Base-by-base conservation (phyloP, 2,113 vertebrate genomes). In the Pterocles burchelli region DNA sequence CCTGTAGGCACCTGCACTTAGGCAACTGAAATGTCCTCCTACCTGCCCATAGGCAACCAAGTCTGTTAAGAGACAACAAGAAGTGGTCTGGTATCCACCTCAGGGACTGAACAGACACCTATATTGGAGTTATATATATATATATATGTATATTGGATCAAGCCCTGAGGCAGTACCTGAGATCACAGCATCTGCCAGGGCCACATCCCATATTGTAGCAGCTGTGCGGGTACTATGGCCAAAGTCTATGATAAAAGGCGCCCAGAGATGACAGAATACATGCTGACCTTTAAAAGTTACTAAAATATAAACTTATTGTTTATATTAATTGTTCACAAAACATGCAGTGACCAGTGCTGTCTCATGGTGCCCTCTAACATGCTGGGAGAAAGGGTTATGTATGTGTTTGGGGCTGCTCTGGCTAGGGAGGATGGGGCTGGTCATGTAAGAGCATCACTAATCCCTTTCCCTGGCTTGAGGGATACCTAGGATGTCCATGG, bases 11-110 rank as follows among this genome's bases (percentile, higher is more conserved):
- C 4, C 43, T 72, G 19, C 4, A 18, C 14, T 36, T 17, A 10
- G 11, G 6, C 18, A 91, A 36, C 31, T 70, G 34, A 31, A 59
- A 13, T 2, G 20, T 24, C 25, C 15, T 83, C 3, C 45, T 61
- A 34, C 21, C 6, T 28, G 19, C 17, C 34, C 16, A 36, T 0
- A 0, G 10, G 19, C 46, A 51, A 45, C 5, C 10, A 38, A 51
- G 9, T 55, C 59, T 75, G 13, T 28, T 38, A 61, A 33, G 15
- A 65, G 13, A 22, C 3, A 88, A 17, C 7, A 41, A 41, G 41
- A 41, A 41, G 41, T 13, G 41, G 4, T 72, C 38, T 51, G 38
- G 9, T 41, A 17, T 3, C 31, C 28, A 5, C 33, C 49, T 24
- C 48, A 76, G 48, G 17, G 10, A 17, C 29, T 36, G 21, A 67